These are phyloP conservation scores for Ascaphus truei DNA, from an alignment of 2,113 vertebrate genomes.

Conservation along the genomic window DNA sequence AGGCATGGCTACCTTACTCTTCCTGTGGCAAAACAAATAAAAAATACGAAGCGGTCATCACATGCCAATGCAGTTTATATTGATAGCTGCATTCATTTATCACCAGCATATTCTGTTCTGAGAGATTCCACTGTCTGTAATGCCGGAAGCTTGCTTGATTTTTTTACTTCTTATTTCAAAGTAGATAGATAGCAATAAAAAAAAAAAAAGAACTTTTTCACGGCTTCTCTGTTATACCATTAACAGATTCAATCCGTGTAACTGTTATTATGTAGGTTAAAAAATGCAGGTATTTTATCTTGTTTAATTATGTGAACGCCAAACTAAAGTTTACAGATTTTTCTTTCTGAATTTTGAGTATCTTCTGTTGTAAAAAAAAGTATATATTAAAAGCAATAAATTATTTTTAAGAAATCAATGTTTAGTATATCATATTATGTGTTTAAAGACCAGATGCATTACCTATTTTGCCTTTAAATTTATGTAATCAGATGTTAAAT, in stretches of 20 bases:
- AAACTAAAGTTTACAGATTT: conserved; percentile 98
- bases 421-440: conserved; percentile 95
- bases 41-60: conserved; percentile 11
- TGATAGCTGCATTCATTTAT: conserved; percentile 67
- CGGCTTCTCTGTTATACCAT: conserved; percentile 77
- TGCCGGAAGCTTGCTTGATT: conserved; percentile 63
- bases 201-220: conserved; percentile 76
- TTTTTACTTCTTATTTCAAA: conserved; percentile 68
- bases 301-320: conserved; percentile 91
- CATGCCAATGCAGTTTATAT: conserved; percentile 60
- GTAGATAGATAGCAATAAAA: conserved; percentile 90
- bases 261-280: conserved; percentile 73
- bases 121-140: conserved; percentile 70
- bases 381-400: conserved; percentile 97
- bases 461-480: conserved; percentile 84
- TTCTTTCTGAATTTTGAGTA: conserved; percentile 90
- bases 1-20: conserved; percentile 52
- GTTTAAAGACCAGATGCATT: conserved; percentile 86
- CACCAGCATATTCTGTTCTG: conserved; percentile 75
- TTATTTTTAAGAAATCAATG: conserved; percentile 98
- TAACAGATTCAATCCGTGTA: conserved; percentile 76
- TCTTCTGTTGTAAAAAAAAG: conserved; percentile 91
- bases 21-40: conserved; percentile 31
- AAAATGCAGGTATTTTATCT: conserved; percentile 80
- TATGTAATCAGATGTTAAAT: conserved; percentile 66